Base-by-base conservation (phyloP, 2,888 invertebrate genomes). In the Eupithecia exiguata region DNA sequence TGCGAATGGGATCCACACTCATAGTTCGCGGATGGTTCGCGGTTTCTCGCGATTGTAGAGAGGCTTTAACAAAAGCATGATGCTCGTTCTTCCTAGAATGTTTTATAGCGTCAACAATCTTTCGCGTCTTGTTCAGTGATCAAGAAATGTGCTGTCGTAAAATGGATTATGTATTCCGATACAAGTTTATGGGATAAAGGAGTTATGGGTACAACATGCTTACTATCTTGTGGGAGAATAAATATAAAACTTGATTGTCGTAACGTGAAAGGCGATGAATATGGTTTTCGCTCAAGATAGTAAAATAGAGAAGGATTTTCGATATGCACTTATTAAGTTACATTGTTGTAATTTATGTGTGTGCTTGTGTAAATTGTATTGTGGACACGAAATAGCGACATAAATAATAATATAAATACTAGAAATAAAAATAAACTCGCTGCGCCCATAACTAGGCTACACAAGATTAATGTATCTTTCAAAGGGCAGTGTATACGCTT, bases 141-240 rank as follows among this genome's bases (percentile, higher is more conserved):
- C 69, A 73, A 69, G 73, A 69, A 73, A 73, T 69, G 38, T 61
- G 43, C 65, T 69, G 43, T 73, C 73, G 46, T 73, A 73, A 73
- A 73, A 40, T 69, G 18, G n/a, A 46, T 73, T 73, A 53, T 69
- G 69, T 73, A 66, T 73, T 58, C 69, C 65, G 73, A 72, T 65
- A 72, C 36, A 49, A 40, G 36, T 69, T 73, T 69, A 72, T 72
- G 69, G 49, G 30, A 30, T 35, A 43, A 35, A 46, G 40, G 5
- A 62, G 62, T 61, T 21, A 62, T 72, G 62, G 66, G 40, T 58
- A 36, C 68, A 71, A 63, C 68, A 68, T 71, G 71, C 66, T 66
- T 25, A 43, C 66, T 66, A 43, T 66, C 66, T 66, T 66, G 66
- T 66, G 10, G 38, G 66, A 40, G n/a, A 65, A 36, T 63, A 35